A percentile compares a stretch with the other conserved stretches of the same genome.
These are phyloP conservation scores for Echeneis naucrates DNA, from an alignment of 2,797 vertebrate genomes.

Conservation along the genomic window DNA sequence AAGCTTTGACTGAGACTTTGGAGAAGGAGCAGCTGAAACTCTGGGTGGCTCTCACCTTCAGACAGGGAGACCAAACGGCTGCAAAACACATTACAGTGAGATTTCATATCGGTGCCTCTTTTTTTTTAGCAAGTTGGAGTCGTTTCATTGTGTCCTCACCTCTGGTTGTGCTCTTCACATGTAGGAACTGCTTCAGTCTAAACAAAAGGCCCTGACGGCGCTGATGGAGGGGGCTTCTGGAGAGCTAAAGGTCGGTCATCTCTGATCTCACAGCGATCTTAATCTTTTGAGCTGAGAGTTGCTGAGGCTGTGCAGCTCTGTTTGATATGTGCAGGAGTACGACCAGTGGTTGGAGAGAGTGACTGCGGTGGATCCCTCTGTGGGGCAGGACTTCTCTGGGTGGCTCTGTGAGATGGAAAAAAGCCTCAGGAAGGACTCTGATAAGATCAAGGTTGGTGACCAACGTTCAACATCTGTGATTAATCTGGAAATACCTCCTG, in stretches of 20 bases:
- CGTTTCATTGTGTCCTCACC: background rate
- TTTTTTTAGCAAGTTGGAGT: background rate
- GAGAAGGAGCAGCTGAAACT: conserved; percentile 8
- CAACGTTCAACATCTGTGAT: background rate
- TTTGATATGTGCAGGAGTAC: conserved; percentile 5
- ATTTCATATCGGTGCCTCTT: background rate
- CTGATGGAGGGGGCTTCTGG: background rate
- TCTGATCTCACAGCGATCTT: background rate
- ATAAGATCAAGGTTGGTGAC: background rate
- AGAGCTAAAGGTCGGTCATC: conserved; percentile 8
- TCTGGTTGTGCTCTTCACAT: background rate
- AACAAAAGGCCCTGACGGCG: background rate
- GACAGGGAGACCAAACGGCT: background rate
- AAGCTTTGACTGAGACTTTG: background rate
- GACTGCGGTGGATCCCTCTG: background rate
- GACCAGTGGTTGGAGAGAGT: too few species aligned
- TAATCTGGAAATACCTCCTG: background rate
- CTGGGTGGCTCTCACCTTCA: background rate
- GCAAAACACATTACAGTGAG: background rate
- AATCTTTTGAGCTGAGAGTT: background rate
- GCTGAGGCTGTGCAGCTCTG: background rate
- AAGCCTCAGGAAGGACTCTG: background rate
- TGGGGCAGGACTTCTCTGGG: background rate
- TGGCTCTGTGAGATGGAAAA: background rate
- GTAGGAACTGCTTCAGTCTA: background rate